Percentiles rank a stretch among this genome's conserved stretches.
These are phyloP conservation scores for Liolophura sinensis DNA, from an alignment of 1,140 invertebrate genomes.

Conservation along the genomic window DNA sequence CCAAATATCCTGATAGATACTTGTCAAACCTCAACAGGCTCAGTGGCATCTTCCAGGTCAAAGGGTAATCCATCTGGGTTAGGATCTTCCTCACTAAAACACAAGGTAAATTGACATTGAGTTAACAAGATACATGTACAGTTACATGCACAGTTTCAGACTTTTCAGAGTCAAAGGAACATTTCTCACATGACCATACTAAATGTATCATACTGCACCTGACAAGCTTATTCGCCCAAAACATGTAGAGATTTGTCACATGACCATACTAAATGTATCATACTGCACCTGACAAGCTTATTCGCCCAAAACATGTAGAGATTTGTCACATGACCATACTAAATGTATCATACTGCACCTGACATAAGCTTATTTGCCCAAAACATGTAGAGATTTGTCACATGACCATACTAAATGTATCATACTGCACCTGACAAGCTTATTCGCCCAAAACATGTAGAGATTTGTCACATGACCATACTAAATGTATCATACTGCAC, in stretches of 20 bases:
- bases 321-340: no score
- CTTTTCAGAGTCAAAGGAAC: not conserved
- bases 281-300: no score
- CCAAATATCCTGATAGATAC: no score
- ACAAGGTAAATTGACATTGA: not conserved
- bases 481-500: not conserved
- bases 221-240: not conserved
- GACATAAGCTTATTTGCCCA: no score
- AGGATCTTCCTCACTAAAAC: slow-evolving; percentile 14
- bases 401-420: no score
- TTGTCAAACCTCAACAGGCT: slow-evolving; percentile 46
- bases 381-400: no score
- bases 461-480: not conserved
- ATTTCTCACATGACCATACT: not conserved
- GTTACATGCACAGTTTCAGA: no score
- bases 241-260: not conserved
- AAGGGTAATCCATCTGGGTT: slow-evolving; percentile 43
- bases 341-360: no score
- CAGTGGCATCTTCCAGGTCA: slow-evolving; percentile 47
- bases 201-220: not conserved
- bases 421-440: not conserved
- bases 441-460: no score
- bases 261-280: not conserved
- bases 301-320: no score
- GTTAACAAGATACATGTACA: not conserved